Base-by-base conservation (phyloP, 1,140 invertebrate genomes). In the Bombus superbus region DNA sequence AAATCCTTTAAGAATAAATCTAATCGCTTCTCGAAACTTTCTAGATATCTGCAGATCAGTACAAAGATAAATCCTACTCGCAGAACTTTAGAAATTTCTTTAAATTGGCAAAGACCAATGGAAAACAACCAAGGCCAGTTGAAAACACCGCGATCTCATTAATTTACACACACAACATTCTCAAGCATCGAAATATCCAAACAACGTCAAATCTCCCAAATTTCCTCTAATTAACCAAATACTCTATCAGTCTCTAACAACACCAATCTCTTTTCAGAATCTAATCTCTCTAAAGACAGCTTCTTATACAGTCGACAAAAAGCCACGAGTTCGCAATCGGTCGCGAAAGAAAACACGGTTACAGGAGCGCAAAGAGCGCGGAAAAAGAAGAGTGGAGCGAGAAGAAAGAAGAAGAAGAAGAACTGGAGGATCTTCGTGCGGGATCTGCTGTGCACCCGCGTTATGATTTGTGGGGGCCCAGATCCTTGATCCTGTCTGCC, bases 401-500 rank as follows among this genome's bases (percentile, higher is more conserved):
- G 75, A 66, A 76, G 83, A 87, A 77, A 85, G 85, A 88, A 86
- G 82, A 88, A 57, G 73, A 40, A 53, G 64, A 62, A 62, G 28
- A 62, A n/a, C 28, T 35, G 59, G 53, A 57, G 79, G 88, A 93
- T 93, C 93, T 92, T 87, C 83, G 85, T 85, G 83, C 80, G 86
- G 86, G 80, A 93, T 93, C 91, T 93, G 44, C 81, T 69, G 83
- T 85, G 87, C 86, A 84, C 83, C 83, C 88, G 92, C 92, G 91
- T 94, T 94, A 94, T 94, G 93, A 94, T 94, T 94, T 94, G 93
- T 93, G 88, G 75, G 80, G 89, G 89, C 85, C 88, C 91, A 93
- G 93, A 93, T 93, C 89, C 88, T 62, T 92, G 91, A 92, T 91
- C 91, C 92, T 88, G 91, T 89, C 89, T 85, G 89, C 84, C 86